A percentile compares a stretch with the other conserved stretches of the same genome.
Evolutionary conservation across 2,888 invertebrate genomes (phyloP).

Genomic region (Rhagonycha lutea): DNA sequence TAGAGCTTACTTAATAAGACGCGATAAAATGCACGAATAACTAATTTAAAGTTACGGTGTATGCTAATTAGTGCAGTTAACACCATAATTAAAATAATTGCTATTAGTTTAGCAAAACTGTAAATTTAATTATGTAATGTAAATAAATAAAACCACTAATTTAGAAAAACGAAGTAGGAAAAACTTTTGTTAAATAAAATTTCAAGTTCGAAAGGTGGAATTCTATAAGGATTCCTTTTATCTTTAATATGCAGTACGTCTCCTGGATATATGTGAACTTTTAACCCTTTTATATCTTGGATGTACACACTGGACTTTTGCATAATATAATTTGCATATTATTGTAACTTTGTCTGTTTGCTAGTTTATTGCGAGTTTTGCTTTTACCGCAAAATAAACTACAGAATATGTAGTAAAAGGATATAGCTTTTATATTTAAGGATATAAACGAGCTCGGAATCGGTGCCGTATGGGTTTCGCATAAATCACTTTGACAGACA

Average conservation of each 20-base stretch:
- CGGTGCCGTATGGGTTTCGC: slow-evolving; percentile 48
- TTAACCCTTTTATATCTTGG: slow-evolving; percentile 22
- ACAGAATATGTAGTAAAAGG: slow-evolving; percentile 27
- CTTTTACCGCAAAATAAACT: slow-evolving; percentile 29
- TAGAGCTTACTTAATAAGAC: not conserved
- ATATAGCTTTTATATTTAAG: slow-evolving; percentile 37
- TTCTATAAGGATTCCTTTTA: not conserved
- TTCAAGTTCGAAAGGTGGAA: not conserved
- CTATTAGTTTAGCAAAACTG: not conserved
- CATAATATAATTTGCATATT: slow-evolving; percentile 33
- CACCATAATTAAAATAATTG: not conserved
- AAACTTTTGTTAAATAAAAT: not conserved
- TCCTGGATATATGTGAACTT: slow-evolving; percentile 10
- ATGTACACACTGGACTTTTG: slow-evolving; percentile 22
- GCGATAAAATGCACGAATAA: not conserved
- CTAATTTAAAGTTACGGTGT: not conserved
- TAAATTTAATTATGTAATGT: not conserved
- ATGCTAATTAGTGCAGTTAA: not conserved
- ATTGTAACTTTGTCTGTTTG: slow-evolving; percentile 28
- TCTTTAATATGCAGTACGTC: not conserved
- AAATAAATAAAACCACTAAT: not conserved
- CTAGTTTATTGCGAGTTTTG: slow-evolving; percentile 19
- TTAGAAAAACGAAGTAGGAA: not conserved
- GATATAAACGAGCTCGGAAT: slow-evolving; percentile 37
- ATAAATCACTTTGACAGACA: slow-evolving; percentile 54